Conservation (phyloP, 2,797 vertebrate species). For the Pseudochirops corinnae region DNA sequence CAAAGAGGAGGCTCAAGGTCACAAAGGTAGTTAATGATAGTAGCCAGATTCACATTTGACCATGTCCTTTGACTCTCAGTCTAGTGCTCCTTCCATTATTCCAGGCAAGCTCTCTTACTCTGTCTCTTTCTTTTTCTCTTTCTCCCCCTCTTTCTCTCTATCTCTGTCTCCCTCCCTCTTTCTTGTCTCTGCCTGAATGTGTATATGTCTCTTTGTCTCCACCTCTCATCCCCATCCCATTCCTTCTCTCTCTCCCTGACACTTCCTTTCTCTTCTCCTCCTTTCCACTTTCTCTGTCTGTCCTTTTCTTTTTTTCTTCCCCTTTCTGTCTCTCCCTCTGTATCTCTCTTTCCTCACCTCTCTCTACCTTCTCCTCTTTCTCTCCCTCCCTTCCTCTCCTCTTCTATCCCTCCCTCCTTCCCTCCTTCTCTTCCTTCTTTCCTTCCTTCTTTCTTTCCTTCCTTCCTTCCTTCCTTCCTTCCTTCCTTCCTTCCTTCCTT, state of each 20-base stretch:
- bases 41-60: neutral
- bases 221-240: neutral
- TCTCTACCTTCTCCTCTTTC: too few species aligned
- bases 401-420: fast-evolving
- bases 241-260: neutral
- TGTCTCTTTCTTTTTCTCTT: neutral
- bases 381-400: neutral
- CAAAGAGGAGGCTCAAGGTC: neutral
- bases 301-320: neutral
- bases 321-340: neutral
- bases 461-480: neutral
- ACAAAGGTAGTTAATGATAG: neutral
- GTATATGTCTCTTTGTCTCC: neutral
- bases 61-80: neutral
- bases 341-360: neutral
- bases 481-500: fast-evolving
- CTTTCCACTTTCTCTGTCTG: too few species aligned
- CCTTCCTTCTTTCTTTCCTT: too few species aligned
- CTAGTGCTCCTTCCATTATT: neutral
- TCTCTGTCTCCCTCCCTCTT: neutral
- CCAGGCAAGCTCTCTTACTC: neutral
- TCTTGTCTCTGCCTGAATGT: neutral
- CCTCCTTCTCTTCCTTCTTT: fast-evolving
- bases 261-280: too few species aligned
- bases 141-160: neutral